Evolutionary conservation across 1,140 invertebrate genomes (phyloP).

Genomic region (Camponotus floridanus): DNA sequence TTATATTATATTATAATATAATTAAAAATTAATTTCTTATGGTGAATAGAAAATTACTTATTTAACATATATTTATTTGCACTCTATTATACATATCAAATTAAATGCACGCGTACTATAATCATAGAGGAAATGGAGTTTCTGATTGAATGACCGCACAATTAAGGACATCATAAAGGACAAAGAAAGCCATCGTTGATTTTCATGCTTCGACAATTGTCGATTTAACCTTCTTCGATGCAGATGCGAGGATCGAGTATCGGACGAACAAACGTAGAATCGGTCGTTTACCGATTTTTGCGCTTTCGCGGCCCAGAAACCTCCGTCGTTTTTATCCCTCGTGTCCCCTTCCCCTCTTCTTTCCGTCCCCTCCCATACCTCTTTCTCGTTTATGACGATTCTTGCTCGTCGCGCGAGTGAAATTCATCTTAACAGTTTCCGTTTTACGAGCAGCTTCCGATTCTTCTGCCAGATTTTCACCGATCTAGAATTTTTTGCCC

Average conservation of each 20-base stretch:
- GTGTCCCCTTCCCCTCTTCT: slow-evolving; percentile 45
- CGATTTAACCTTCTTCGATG: slow-evolving; percentile 62
- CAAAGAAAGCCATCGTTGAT: slow-evolving; percentile 52
- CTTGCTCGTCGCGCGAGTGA: slow-evolving; percentile 61
- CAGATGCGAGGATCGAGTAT: slow-evolving; percentile 46
- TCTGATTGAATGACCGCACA: slow-evolving; percentile 27
- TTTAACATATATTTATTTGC: background rate
- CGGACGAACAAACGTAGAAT: slow-evolving; percentile 35
- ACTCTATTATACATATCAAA: background rate
- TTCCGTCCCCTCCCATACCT: slow-evolving; percentile 20
- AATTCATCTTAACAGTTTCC: slow-evolving; percentile 73
- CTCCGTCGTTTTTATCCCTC: slow-evolving; percentile 59
- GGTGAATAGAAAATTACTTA: background rate
- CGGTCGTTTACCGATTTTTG: slow-evolving; percentile 75
- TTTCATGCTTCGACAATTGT: slow-evolving; percentile 68
- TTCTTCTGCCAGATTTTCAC: slow-evolving; percentile 67
- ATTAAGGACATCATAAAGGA: slow-evolving; percentile 66
- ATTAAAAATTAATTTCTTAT: too few species aligned
- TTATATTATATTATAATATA: too few species aligned
- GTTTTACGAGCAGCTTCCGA: slow-evolving; percentile 78
- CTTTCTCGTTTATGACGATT: slow-evolving; percentile 40
- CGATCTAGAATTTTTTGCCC: slow-evolving; percentile 72
- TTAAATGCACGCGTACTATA: background rate
- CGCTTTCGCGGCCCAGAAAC: slow-evolving; percentile 82
- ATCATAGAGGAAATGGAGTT: slow-evolving; percentile 7